Base-by-base conservation (phyloP, 2,797 vertebrate species). In the Buceros bicornis region DNA sequence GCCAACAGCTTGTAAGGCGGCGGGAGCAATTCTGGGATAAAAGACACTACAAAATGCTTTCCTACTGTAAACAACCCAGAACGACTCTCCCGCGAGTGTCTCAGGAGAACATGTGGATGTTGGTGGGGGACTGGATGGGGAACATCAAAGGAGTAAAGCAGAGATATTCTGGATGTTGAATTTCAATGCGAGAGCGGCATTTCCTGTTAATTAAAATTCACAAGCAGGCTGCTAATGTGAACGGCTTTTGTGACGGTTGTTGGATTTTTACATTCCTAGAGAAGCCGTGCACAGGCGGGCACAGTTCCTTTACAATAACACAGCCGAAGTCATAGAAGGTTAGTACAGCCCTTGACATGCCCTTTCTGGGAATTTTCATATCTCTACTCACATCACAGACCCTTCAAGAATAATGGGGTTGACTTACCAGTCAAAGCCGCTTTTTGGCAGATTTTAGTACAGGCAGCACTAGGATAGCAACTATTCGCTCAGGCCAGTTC, bases 121-220 rank as follows among this genome's bases (percentile, higher is more conserved):
- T 48, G 31, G 76, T 77, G 56, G 12, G 5, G 76, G 69, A 80
- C 31, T 76, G 64, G 78, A 84, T 33, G 26, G 25, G 79, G 51
- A 89, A 94, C 92, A 95, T 95, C 92, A 96, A 95, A 97, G 89
- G 73, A 88, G 37, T 40, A 83, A 94, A 87, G 70, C 89, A 70
- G 91, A 93, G 71, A 92, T 86, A 74, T 69, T 88, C 84, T 93
- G 80, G 86, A 83, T 73, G 54, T n/a, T 81, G 81, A 82, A 82
- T 94, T 90, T 93, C 91, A 96, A 94, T 91, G 72, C 3, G 3
- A 37, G 58, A 96, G 73, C 67, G 94, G 95, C 87, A 95, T 96
- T 97, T 96, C 95, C 95, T 94, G 93, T 70, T 95, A 48, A 96
- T 96, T 97, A 93, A 96, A 91, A 97, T 97, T 95, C 96, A 97